These are phyloP conservation scores for Conchocele bisecta DNA, from an alignment of 2,888 invertebrate species.

Conservation along the genomic window DNA sequence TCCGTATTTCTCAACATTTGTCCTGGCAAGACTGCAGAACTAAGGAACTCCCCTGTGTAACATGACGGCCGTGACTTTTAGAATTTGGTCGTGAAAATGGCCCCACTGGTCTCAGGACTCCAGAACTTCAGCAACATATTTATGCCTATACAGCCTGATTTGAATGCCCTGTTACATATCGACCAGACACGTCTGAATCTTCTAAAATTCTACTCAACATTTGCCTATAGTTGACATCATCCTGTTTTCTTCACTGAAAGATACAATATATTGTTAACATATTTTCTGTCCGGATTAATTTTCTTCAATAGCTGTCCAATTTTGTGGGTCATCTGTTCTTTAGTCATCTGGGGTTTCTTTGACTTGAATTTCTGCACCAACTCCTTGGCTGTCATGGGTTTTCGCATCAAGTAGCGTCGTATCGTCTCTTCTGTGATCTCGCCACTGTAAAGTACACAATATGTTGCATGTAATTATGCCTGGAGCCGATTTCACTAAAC, in stretches of 20 bases:
- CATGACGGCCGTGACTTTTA: too few species aligned
- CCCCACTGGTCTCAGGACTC: too few species aligned
- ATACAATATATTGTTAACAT: slow-evolving; percentile 96
- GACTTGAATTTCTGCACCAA: slow-evolving; percentile 97
- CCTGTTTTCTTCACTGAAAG: slow-evolving; percentile 86
- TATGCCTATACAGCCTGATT: too few species aligned
- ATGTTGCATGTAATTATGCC: too few species aligned
- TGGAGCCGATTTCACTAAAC: too few species aligned
- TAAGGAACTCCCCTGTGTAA: too few species aligned
- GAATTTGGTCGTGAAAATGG: too few species aligned
- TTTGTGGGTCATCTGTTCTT: slow-evolving; percentile 94
- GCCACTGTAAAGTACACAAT: slow-evolving; percentile 68
- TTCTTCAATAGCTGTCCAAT: slow-evolving; percentile 97
- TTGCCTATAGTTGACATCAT: slow-evolving; percentile 1
- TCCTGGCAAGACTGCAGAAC: too few species aligned
- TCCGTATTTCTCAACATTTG: too few species aligned
- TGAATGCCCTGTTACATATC: too few species aligned
- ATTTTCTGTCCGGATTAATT: slow-evolving; percentile 96
- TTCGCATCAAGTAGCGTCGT: slow-evolving; percentile 95
- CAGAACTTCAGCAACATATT: too few species aligned
- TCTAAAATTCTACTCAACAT: not conserved
- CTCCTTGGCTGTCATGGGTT: slow-evolving; percentile 99
- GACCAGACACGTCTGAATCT: too few species aligned
- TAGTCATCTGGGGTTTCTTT: slow-evolving; percentile 94
- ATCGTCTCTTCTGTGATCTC: slow-evolving; percentile 96